Evolutionary conservation across 2,888 invertebrate species (phyloP).

Genomic region (Nycteola revayana): DNA sequence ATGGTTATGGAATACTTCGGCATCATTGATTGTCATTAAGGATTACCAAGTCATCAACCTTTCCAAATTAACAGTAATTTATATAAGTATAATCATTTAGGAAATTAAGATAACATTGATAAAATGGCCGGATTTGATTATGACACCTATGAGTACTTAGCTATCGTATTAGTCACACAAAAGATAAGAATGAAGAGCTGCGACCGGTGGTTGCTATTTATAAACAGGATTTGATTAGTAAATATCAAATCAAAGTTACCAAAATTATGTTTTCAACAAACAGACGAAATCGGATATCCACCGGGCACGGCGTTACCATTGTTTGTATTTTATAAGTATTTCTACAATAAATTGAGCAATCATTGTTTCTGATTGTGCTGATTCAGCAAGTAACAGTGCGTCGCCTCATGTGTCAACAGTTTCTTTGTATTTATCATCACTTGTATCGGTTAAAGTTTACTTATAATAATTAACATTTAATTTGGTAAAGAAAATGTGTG

Average conservation of each 20-base stretch:
- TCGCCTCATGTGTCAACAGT: slow-evolving; percentile 48
- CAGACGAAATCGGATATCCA: slow-evolving; percentile 50
- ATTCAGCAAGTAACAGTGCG: slow-evolving; percentile 56
- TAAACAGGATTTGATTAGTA: slow-evolving; percentile 50
- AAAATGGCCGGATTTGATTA: slow-evolving; percentile 27
- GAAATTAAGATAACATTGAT: slow-evolving; percentile 15
- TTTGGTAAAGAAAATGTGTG: slow-evolving; percentile 42
- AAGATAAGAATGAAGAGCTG: slow-evolving; percentile 38
- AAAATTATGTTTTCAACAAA: slow-evolving; percentile 47
- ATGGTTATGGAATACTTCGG: too few species aligned
- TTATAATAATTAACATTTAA: slow-evolving; percentile 2
- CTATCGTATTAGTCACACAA: slow-evolving; percentile 36
- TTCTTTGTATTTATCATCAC: slow-evolving; percentile 50
- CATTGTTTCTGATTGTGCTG: slow-evolving; percentile 54
- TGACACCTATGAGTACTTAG: slow-evolving; percentile 24
- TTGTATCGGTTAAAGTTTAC: slow-evolving; percentile 27
- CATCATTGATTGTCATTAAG: too few species aligned
- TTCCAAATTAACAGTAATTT: too few species aligned
- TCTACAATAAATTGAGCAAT: slow-evolving; percentile 68
- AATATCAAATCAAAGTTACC: slow-evolving; percentile 50
- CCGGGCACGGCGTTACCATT: slow-evolving; percentile 46
- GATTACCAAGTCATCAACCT: too few species aligned
- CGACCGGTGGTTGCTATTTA: slow-evolving; percentile 37
- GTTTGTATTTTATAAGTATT: slow-evolving; percentile 65
- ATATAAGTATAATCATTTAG: too few species aligned